Evolutionary conservation across 35 echinoderm and acorn worm genomes (phyloP).

Genomic region (Ptychodera flava): DNA sequence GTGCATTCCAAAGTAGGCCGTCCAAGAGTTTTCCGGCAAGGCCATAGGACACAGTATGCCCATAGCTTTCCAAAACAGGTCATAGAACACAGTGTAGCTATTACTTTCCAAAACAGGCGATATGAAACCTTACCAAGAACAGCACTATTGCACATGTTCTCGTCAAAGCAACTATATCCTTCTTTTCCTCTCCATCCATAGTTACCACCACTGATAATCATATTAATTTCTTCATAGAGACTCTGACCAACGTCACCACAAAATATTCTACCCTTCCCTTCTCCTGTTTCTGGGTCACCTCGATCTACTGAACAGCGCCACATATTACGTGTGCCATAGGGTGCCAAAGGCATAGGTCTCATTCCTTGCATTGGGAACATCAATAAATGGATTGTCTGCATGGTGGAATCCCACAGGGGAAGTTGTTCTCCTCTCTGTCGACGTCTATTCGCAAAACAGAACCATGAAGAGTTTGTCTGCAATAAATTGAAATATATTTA

Average conservation of each 20-base stretch:
- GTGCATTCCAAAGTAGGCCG: no score
- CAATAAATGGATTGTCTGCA: neutral
- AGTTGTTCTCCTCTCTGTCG: neutral
- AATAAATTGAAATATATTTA: neutral
- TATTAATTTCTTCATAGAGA: neutral
- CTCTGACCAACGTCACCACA: neutral
- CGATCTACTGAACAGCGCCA: neutral
- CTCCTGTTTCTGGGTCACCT: neutral
- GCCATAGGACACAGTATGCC: neutral
- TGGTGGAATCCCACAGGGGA: neutral
- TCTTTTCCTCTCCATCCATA: neutral
- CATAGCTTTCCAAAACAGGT: no score
- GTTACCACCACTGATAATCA: neutral
- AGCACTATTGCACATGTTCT: neutral
- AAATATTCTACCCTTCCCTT: neutral
- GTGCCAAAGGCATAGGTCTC: neutral
- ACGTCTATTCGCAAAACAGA: neutral
- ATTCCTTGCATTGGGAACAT: neutral
- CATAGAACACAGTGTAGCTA: no score
- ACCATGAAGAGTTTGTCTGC: neutral
- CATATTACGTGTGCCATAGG: neutral
- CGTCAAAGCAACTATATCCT: neutral
- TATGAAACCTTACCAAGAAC: neutral
- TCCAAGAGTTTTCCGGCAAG: no score
- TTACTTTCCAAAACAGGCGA: no score